Evolutionary conservation across 2,113 vertebrate species (phyloP), one percentile per base, ranked within the genome.

Genomic region (Cromileptes altivelis): DNA sequence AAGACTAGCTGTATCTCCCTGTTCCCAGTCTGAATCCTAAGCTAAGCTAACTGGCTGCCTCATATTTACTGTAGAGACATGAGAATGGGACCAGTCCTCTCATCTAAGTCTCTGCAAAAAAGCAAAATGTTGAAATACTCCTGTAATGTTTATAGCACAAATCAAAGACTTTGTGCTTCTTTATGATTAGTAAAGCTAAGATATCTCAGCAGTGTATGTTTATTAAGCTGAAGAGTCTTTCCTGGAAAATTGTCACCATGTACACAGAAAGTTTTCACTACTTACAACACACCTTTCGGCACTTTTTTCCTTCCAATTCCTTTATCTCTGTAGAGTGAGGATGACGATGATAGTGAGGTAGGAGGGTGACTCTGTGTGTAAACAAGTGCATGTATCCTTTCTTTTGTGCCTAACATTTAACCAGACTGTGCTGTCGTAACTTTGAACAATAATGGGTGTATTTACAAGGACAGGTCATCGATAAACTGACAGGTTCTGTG

Each of bases 281-380:
- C 45, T 67, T 6, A 53, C 70, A 37, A 61, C 74, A 70, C 76
- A 63, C 19, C 21, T 68, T 64, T 67, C 17, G 15, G n/a, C 37
- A 27, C 63, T 61, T 64, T 37, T 64, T 33, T 52, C 76, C 78
- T 76, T 73, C 88, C 85, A 30, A 92, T 25, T 75, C 80, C 78
- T 79, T 64, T 45, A 69, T 88, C 77, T 87, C 74, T 90, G 42
- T 96, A 99, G 98, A 98, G 96, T 4, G 97, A 99, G 94, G 97
- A 98, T 90, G 97, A 98, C 64, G 96, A 97, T 84, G 96, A 98
- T 67, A 75, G 84, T 75, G 97, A 99, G 97, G 92, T 92, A 90
- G 74, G 91, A 6, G 18, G 12, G 23, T 62, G 61, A 69, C 62
- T 67, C 3, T 84, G 78, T 87, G 63, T 82, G 80, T 55, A 64